Percentiles rank a stretch among this genome's conserved stretches.
Conservation (phyloP, 2,113 vertebrate genomes). For the Mustela nigripes region DNA sequence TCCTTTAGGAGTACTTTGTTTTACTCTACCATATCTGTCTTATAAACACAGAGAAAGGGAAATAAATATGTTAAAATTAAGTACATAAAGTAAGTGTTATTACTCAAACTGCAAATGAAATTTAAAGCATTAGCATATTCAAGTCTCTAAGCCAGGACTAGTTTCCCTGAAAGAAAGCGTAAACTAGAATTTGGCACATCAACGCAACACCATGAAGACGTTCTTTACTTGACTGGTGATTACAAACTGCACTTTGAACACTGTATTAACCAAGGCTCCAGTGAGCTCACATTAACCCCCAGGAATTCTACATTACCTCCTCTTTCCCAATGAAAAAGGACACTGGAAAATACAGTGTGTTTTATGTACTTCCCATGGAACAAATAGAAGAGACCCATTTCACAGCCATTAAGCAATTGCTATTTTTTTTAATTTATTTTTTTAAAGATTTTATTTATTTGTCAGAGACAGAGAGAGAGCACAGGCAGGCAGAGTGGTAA, state of each 20-base stretch:
- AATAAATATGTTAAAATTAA: conserved; percentile 47
- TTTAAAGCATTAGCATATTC: neutral
- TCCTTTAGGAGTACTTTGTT: neutral
- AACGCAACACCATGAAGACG: neutral
- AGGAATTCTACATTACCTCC: conserved; percentile 24
- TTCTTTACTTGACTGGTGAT: conserved; percentile 26
- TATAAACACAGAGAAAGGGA: neutral
- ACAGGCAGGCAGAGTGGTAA: no score
- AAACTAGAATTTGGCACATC: neutral
- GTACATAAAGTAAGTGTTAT: neutral
- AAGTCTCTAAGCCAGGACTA: conserved; percentile 32
- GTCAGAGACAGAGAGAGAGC: no score
- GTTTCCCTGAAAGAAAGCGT: conserved; percentile 42
- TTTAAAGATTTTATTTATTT: no score
- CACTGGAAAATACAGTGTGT: neutral
- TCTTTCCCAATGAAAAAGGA: conserved; percentile 49
- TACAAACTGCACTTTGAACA: neutral
- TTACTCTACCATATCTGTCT: neutral
- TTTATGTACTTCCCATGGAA: neutral
- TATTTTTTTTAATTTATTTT: neutral
- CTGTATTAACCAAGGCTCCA: neutral
- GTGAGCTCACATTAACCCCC: neutral
- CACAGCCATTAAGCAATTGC: conserved; percentile 38
- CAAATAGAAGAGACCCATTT: conserved; percentile 11
- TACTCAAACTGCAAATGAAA: neutral